Percentiles rank a stretch among this genome's conserved stretches.
Evolutionary conservation across 2,797 vertebrate genomes (phyloP).

Genomic region (Macroramphosus scolopax): DNA sequence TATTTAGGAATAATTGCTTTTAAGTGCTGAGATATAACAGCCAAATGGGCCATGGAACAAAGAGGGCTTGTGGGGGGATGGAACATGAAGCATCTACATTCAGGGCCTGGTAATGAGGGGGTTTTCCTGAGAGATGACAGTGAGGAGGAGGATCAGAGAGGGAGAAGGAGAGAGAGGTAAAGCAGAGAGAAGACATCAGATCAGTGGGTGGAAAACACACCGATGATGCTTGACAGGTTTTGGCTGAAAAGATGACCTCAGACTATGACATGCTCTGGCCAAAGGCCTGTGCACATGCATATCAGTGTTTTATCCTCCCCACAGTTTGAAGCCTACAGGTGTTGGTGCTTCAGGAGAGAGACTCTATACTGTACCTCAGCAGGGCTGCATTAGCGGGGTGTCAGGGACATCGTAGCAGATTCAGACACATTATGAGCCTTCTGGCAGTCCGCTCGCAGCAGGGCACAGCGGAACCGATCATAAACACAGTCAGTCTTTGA

Average conservation of each 20-base stretch:
- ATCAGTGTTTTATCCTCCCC: slow-evolving; percentile 6
- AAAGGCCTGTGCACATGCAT: slow-evolving; percentile 9
- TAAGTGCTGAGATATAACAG: slow-evolving; percentile 72
- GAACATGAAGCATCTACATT: slow-evolving; percentile 69
- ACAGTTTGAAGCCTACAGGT: slow-evolving; percentile 48
- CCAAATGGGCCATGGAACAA: slow-evolving; percentile 73
- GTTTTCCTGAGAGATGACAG: slow-evolving; percentile 79
- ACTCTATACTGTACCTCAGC: slow-evolving; percentile 34
- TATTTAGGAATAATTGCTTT: slow-evolving; percentile 77
- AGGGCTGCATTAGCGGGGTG: slow-evolving; percentile 29
- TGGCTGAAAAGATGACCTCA: slow-evolving; percentile 36
- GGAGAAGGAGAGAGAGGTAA: slow-evolving; percentile 44
- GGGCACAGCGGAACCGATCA: slow-evolving; percentile 49
- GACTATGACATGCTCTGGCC: slow-evolving; percentile 27
- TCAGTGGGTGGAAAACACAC: slow-evolving; percentile 55
- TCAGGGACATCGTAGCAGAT: slow-evolving; percentile 37
- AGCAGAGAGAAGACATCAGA: slow-evolving; percentile 49
- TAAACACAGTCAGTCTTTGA: slow-evolving; percentile 41
- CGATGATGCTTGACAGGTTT: slow-evolving; percentile 54
- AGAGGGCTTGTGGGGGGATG: slow-evolving; percentile 67
- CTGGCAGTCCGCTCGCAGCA: slow-evolving; percentile 52
- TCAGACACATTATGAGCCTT: slow-evolving; percentile 26
- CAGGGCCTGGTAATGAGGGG: slow-evolving; percentile 73
- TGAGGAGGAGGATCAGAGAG: slow-evolving; percentile 66
- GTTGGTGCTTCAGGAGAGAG: slow-evolving; percentile 56